phyloP scores from a whole-genome alignment of 92 coral and sea anemone species.

The Phenganax marumi region DNA sequence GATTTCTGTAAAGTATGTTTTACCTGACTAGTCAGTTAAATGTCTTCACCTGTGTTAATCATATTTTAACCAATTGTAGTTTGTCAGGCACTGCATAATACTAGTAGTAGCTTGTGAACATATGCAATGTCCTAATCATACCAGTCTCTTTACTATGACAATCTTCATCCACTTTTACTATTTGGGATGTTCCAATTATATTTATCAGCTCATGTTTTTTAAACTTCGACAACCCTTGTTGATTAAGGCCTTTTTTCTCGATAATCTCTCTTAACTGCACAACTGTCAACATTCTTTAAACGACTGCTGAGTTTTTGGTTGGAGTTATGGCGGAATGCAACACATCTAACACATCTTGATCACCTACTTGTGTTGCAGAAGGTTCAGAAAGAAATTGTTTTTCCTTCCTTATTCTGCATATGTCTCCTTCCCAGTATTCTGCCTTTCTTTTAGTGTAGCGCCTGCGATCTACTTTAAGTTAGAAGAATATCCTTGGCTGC shows the following conservation, averaged over 20 bases:
- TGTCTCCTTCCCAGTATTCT: slow-evolving; percentile 57
- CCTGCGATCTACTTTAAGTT: slow-evolving; percentile 54
- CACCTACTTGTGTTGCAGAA: not conserved
- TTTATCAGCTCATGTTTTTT: slow-evolving; percentile 52
- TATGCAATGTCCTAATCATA: no score
- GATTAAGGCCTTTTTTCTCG: slow-evolving; percentile 48
- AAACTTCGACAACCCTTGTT: slow-evolving; percentile 62
- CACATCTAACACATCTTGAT: no score
- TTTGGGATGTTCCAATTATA: not conserved
- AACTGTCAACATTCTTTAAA: slow-evolving; percentile 1
- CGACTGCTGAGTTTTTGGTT: not conserved
- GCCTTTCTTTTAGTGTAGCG: slow-evolving; percentile 43
- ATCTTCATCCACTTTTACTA: no score
- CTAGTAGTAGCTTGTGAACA: no score
- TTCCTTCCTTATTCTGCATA: slow-evolving; percentile 8
- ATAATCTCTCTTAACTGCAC: slow-evolving; percentile 47
- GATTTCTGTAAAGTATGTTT: no score
- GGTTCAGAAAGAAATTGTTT: not conserved
- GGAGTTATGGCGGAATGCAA: no score
- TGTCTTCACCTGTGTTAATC: no score
- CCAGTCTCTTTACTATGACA: no score
- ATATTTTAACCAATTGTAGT: no score
- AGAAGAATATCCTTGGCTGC: slow-evolving; percentile 61
- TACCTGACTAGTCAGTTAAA: no score
- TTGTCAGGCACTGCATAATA: no score